Evolutionary conservation across 2,797 vertebrate species (phyloP).

Genomic region (Megaceryle alcyon): DNA sequence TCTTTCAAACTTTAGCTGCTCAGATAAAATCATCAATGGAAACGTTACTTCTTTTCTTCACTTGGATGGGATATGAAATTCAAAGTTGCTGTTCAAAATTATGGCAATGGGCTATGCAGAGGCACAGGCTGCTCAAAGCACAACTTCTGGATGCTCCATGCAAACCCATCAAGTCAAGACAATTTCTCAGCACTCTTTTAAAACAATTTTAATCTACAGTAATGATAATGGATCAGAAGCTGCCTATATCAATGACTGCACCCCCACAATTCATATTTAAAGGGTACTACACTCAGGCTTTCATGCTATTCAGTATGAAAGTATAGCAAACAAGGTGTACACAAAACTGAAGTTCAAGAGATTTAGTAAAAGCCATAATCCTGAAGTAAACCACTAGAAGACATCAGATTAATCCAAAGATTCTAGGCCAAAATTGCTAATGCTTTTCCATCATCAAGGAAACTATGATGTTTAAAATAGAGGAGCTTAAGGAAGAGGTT

Average conservation of each 20-base stretch:
- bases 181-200: background rate
- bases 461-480: background rate
- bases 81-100: background rate
- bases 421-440: background rate
- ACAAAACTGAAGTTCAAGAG: background rate
- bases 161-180: background rate
- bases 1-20: background rate
- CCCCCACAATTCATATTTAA: background rate
- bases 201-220: background rate
- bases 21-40: background rate
- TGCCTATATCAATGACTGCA: background rate
- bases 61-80: background rate
- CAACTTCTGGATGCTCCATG: accelerated
- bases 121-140: background rate
- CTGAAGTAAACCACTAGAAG: background rate
- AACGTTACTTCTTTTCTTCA: background rate
- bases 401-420: background rate
- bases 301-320: background rate
- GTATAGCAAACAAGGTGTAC: accelerated
- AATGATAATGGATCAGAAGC: background rate
- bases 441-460: background rate
- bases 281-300: accelerated
- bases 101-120: background rate
- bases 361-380: background rate
- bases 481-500: background rate